Base-by-base conservation (phyloP, 2,888 invertebrate genomes). In the Pristionchus fissidentatus region DNA sequence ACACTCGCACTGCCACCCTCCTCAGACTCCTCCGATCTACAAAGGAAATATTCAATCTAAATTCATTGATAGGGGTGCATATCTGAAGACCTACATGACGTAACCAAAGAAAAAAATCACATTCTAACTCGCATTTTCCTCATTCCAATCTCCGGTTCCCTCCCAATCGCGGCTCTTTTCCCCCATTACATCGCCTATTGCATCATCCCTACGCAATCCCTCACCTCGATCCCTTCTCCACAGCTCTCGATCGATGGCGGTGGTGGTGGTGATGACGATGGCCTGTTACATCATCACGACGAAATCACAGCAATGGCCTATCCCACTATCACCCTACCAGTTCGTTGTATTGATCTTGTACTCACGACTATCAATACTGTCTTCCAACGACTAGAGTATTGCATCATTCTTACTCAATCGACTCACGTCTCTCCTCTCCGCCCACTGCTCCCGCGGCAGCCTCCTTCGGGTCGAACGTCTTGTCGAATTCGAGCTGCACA, bases 391-490 rank as follows among this genome's bases (percentile, higher is more conserved):
- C 10, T 49, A 49, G 19, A 49, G 10, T 19, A 49, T 49, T 49
- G 49, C 10, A 10, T 49, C 13, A 49, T 15, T 49, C 49, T 49
- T 15, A 49, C 10, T 49, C 49, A 49, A 49, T 49, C 26, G 1
- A 49, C 75, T 49, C 32, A 77, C 75, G 32, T 46, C 49, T 77
- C 75, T 77, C 49, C 75, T 46, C 49, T 35, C 46, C 46, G 13
- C 26, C 46, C 55, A 8, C 35, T n/a, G n/a, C 57, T 41, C 57
- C 55, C 32, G 29, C 75, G 15, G 15, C 22, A 8, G 79, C 26
- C 49, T 77, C 49, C 49, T 49, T 77, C 55, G 79, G 79, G 19
- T 79, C 79, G 79, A 57, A 79, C 57, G 79, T 79, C 55, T 79
- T 79, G 79, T 79, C 79, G 79, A 57, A 79, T 57, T 38, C 55